Percentiles rank a stretch among this genome's conserved stretches.
These are phyloP conservation scores for Urocynchramus pylzowi DNA, from an alignment of 2,113 vertebrate genomes.

Conservation along the genomic window DNA sequence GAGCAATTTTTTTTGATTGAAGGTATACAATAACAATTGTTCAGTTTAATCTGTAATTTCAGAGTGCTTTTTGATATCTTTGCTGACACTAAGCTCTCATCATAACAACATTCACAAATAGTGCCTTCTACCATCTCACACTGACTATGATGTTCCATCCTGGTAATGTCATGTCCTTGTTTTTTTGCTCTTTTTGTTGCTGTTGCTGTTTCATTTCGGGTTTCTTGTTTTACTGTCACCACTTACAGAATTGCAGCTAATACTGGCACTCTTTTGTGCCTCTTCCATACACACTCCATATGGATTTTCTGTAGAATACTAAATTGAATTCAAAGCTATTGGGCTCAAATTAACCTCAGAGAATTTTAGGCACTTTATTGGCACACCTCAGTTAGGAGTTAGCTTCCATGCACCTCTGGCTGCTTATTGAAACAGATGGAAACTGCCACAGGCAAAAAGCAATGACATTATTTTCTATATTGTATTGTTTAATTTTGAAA, in stretches of 20 bases:
- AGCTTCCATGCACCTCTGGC: not conserved
- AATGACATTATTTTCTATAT: not conserved
- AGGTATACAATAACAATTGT: not conserved
- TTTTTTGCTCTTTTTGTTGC: not conserved
- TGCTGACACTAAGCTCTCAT: not conserved
- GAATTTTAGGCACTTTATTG: not conserved
- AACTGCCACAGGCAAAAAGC: not conserved
- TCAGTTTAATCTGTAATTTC: not conserved
- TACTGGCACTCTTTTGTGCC: not conserved
- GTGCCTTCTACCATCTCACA: not conserved
- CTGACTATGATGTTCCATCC: not conserved
- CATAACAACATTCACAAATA: not conserved
- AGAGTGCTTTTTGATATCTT: not conserved
- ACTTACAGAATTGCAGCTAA: not conserved
- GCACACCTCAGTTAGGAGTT: not conserved
- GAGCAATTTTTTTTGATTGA: not conserved
- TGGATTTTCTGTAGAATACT: not conserved
- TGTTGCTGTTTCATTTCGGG: not conserved
- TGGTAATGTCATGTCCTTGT: not conserved
- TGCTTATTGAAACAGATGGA: not conserved
- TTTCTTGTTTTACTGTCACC: not conserved
- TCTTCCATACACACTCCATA: not conserved
- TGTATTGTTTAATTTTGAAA: not conserved
- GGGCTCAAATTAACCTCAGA: not conserved
- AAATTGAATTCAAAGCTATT: not conserved